Evolutionary conservation across 2,888 invertebrate genomes (phyloP).

Genomic region (Hipparchia sbordonii): DNA sequence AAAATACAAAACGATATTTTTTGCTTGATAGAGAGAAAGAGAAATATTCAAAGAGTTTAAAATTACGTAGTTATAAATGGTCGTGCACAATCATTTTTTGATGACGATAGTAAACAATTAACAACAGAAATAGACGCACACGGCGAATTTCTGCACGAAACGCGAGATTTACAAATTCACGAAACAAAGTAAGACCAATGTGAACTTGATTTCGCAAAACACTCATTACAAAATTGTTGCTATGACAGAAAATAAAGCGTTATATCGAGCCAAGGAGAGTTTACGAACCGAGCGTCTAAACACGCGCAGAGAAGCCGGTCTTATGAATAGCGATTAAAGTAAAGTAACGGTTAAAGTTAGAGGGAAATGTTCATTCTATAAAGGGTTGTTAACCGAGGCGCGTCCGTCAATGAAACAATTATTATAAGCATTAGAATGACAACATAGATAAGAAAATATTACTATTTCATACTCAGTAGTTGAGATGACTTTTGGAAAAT

Average conservation of each 20-base stretch:
- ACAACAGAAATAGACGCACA: conserved; percentile 13
- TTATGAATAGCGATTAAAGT: no score
- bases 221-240: conserved; percentile 44
- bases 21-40: background rate
- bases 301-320: conserved; percentile 34
- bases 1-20: no score
- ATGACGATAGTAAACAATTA: conserved; percentile 10
- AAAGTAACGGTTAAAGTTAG: no score
- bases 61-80: conserved; percentile 7
- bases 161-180: conserved; percentile 15
- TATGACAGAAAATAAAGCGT: conserved; percentile 50
- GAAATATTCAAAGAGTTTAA: background rate
- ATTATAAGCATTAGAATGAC: no score
- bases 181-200: conserved; percentile 35
- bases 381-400: no score
- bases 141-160: conserved; percentile 8
- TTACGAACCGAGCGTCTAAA: conserved; percentile 43
- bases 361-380: no score
- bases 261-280: conserved; percentile 42
- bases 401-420: no score
- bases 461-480: no score
- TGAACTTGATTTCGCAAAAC: conserved; percentile 37
- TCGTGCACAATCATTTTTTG: conserved; percentile 3
- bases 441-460: no score
- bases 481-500: no score